Conservation (phyloP, 2,797 vertebrate species). For the Gallinago solitaria region DNA sequence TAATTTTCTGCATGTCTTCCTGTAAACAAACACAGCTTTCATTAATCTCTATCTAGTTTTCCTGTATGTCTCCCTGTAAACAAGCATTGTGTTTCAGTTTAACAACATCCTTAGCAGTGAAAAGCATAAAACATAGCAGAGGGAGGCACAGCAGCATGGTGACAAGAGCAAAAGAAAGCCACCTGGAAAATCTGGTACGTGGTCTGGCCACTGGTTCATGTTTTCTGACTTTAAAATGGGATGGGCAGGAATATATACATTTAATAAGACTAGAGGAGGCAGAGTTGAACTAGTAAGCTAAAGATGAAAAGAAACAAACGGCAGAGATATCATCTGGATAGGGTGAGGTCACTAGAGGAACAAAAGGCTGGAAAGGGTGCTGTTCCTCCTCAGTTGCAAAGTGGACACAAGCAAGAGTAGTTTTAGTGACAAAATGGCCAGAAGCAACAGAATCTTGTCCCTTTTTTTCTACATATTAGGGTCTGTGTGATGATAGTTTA, state of each 20-base stretch:
- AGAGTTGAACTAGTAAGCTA: neutral
- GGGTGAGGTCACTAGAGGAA: neutral
- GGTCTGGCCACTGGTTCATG: neutral
- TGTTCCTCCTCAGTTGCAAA: neutral
- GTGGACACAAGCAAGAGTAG: neutral
- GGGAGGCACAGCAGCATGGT: neutral
- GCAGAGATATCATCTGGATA: neutral
- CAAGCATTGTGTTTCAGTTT: slow-evolving; percentile 11
- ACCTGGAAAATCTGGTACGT: neutral
- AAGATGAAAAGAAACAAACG: neutral
- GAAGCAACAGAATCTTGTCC: neutral
- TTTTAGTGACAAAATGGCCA: neutral
- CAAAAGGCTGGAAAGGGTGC: neutral
- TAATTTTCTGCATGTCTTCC: neutral
- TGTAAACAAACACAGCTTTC: slow-evolving; percentile 16
- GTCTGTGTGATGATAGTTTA: neutral
- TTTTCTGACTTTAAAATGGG: neutral
- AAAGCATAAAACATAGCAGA: neutral
- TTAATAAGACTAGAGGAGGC: neutral
- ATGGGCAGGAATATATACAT: neutral
- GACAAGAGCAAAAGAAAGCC: neutral
- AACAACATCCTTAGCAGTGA: neutral
- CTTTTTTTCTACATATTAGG: neutral
- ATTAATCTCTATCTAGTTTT: slow-evolving; percentile 20
- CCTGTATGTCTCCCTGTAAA: neutral